Base-by-base conservation (phyloP, 2,113 vertebrate species). In the Cricetomys ansorgei region DNA sequence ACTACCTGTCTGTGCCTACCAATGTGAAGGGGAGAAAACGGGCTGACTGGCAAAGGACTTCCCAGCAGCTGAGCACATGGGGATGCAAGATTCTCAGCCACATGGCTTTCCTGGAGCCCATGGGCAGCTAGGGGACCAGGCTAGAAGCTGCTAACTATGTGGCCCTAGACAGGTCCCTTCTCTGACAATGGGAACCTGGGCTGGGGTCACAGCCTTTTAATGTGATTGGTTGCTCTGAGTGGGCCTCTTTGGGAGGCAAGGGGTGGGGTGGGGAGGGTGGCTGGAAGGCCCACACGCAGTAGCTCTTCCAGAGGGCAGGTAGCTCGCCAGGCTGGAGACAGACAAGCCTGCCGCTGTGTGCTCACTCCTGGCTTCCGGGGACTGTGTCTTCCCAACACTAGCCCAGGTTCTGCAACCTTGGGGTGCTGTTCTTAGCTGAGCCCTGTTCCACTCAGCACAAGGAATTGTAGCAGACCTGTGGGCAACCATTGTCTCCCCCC, bases 191-290 rank as follows among this genome's bases (percentile, higher is more conserved):
- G n/a, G 57, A 21, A 70, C n/a, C 19, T 3, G 17, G 76, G 34
- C 25, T 34, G 43, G 10, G 19, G 62, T 15, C 9, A 5, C 40
- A 16, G 40, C 7, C 25, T 45, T 72, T 53, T 13, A 43, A 48
- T 70, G 70, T 48, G 48, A 19, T 10, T 8, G 7, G 9, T 15
- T 15, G 27, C 27, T 57, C 45, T 87, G 19, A 15, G 1, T 7
- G 34, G 29, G 5, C 19, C 19, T 23, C 62, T 40, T 23, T 43
- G 45, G 34, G 7, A 15, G 37, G 10, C 43, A 37, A 55, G 34
- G 34, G n/a, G 23, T 48, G 17, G 19, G 25, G 34, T 62, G 43
- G 29, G 25, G 31, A 0, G 8, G 77, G 29, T 0, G 0, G 27
- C 23, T 62, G 11, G 19, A 81, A 43, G 43, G 59, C n/a, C n/a